Base-by-base conservation (phyloP, 2,888 invertebrate species). In the Leuctra nigra region DNA sequence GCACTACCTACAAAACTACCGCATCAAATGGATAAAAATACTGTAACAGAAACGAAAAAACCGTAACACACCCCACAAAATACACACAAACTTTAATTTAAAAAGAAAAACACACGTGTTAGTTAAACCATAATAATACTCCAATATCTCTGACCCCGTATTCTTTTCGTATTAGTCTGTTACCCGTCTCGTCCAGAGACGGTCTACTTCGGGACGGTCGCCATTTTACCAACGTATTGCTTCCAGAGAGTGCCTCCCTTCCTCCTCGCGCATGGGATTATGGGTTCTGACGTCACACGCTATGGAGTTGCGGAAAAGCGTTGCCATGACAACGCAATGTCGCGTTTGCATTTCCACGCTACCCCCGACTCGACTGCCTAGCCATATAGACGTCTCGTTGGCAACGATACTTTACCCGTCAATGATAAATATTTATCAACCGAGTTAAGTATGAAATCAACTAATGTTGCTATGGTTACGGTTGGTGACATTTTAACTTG, bases 261-360 rank as follows among this genome's bases (percentile, higher is more conserved):
- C 23, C 39, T 39, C 20, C 38, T 23, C 29, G 33, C 33, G 53
- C 52, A 52, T 7, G 16, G 57, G 22, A 25, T 44, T 22, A 53
- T 29, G 57, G 57, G 57, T 22, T 52, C 44, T 57, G 57, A 57
- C 57, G 53, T 53, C 57, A 57, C 24, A 20, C 9, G 22, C 36
- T n/a, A n/a, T 36, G 29, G 44, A 46, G 46, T 55, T 55, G 55
- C 55, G 55, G 55, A 48, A 48, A 48, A 38, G 11, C 36, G 55
- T 55, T 50, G 39, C n/a, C 38, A 55, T 47, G 48, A 48, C 48
- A 50, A 55, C 55, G 6, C 16, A n/a, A n/a, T n/a, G n/a, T n/a
- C n/a, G n/a, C n/a, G n/a, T n/a, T n/a, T n/a, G n/a, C n/a, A n/a
- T n/a, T n/a, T n/a, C n/a, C n/a, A n/a, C n/a, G n/a, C n/a, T n/a